These are phyloP conservation scores for Tricholauxania praeusta DNA, from an alignment of 2,888 invertebrate species.

Conservation along the genomic window DNA sequence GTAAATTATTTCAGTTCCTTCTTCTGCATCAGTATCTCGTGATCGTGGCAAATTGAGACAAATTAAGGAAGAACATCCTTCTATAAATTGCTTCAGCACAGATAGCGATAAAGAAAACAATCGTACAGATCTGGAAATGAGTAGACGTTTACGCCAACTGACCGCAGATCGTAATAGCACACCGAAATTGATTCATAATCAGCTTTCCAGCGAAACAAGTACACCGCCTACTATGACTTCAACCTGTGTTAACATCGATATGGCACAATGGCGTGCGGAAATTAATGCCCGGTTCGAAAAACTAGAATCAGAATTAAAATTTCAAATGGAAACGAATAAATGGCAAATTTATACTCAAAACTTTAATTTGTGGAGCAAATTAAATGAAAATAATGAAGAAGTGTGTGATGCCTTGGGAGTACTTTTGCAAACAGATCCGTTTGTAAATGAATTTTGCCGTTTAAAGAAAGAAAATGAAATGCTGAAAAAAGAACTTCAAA, in stretches of 20 bases:
- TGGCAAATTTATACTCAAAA: slow-evolving; percentile 57
- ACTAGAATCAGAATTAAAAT: slow-evolving; percentile 60
- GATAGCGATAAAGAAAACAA: slow-evolving; percentile 59
- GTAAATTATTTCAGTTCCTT: too few relatives aligned
- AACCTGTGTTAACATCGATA: slow-evolving; percentile 37
- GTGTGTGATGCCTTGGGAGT: slow-evolving; percentile 56
- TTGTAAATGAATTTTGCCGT: slow-evolving; percentile 59
- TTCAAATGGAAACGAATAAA: slow-evolving; percentile 55
- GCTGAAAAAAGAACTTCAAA: slow-evolving; percentile 53
- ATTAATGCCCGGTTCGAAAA: slow-evolving; percentile 56
- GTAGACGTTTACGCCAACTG: slow-evolving; percentile 52
- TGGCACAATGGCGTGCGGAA: slow-evolving; percentile 52
- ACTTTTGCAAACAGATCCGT: slow-evolving; percentile 59
- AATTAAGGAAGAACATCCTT: slow-evolving; percentile 57
- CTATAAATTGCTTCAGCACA: slow-evolving; percentile 41
- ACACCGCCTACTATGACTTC: slow-evolving; percentile 27
- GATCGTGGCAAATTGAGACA: slow-evolving; percentile 59
- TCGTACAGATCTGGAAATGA: slow-evolving; percentile 46
- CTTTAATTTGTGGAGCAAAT: slow-evolving; percentile 56
- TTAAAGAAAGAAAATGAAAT: slow-evolving; percentile 61
- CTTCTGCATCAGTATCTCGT: slow-evolving; percentile 27
- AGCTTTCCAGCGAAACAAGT: slow-evolving; percentile 19
- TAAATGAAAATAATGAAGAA: slow-evolving; percentile 52
- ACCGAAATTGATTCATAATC: slow-evolving; percentile 51
- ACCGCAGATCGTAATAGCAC: slow-evolving; percentile 60